Percentiles rank a stretch among this genome's conserved stretches.
phyloP scores from a whole-genome alignment of 2,797 vertebrate species.

The Chaenodraco wilsoni region DNA sequence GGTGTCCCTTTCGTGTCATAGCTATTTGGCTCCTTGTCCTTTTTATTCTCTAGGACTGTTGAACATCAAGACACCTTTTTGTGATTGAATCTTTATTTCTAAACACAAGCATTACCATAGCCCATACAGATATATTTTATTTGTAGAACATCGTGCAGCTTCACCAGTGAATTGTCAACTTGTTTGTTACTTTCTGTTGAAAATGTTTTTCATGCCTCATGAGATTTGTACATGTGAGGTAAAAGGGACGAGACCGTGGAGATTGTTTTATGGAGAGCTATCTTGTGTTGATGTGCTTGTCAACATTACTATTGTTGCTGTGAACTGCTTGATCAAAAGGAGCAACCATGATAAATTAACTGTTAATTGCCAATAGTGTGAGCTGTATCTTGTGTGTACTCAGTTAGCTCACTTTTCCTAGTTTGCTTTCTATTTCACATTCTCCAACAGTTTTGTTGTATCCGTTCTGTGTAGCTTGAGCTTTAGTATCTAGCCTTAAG shows the following conservation, averaged over 20 bases:
- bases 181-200: slow-evolving; percentile 60
- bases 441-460: slow-evolving; percentile 75
- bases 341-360: slow-evolving; percentile 72
- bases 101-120: slow-evolving; percentile 52
- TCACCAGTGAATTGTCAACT: slow-evolving; percentile 60
- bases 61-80: slow-evolving; percentile 47
- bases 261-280: slow-evolving; percentile 72
- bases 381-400: slow-evolving; percentile 77
- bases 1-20: slow-evolving; percentile 68
- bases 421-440: slow-evolving; percentile 77
- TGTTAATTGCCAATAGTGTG: slow-evolving; percentile 80
- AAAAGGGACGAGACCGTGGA: slow-evolving; percentile 73
- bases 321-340: slow-evolving; percentile 80
- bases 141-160: slow-evolving; percentile 74
- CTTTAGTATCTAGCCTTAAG: slow-evolving; percentile 82
- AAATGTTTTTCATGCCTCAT: slow-evolving; percentile 73
- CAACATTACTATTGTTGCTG: slow-evolving; percentile 80
- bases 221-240: slow-evolving; percentile 79
- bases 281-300: slow-evolving; percentile 77
- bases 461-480: slow-evolving; percentile 80
- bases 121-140: slow-evolving; percentile 55
- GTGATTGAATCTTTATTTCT: slow-evolving; percentile 35
- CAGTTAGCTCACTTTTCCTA: slow-evolving; percentile 75
- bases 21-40: slow-evolving; percentile 50
- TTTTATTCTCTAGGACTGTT: slow-evolving; percentile 51